Evolutionary conservation across 2,113 vertebrate species (phyloP), one percentile per base, ranked within the genome.

Genomic region (Amblyornis subalaris): DNA sequence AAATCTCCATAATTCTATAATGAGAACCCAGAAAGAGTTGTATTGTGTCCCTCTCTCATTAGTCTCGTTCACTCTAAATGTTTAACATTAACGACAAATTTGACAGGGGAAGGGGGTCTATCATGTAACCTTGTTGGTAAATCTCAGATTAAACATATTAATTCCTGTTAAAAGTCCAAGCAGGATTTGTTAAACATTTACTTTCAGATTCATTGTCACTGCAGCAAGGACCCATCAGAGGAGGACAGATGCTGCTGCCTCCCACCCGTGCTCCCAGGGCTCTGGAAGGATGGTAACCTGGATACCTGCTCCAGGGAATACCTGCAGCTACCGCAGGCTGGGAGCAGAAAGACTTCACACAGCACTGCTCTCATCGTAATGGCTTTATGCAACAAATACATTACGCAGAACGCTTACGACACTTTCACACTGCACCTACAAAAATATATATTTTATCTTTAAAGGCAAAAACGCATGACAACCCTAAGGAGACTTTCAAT

Each of bases 271-370:
- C 78, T 89, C 50, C 45, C 14, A 60, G 51, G 45, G 60, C 65
- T 92, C 64, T 66, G 80, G 42, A 69, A 89, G 19, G 66, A 85
- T 36, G 71, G 77, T 88, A 95, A 94, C 89, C 87, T 85, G 81
- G 91, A 76, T 76, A 95, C 45, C 58, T 95, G 67, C 89, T 71
- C 78, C 75, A 70, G 77, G 58, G 89, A 93, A 96, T 93, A 89
- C 42, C 78, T 75, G 70, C 51, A 77, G 85, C 54, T 90, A 73
- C 28, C 0, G 2, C 54, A 78, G 29, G 28, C 36, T 5, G 1
- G 38, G 21, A 95, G 50, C 40, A 93, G 47, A 93, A 94, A 73
- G 33, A 20, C 9, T 42, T 78, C 51, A 57, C 57, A 69, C 5
- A 33, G 25, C 26, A 20, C 28, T 85, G 25, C 24, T 85, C 81